Evolutionary conservation across 2,797 vertebrate genomes (phyloP).

Genomic region (Botia almorhae): DNA sequence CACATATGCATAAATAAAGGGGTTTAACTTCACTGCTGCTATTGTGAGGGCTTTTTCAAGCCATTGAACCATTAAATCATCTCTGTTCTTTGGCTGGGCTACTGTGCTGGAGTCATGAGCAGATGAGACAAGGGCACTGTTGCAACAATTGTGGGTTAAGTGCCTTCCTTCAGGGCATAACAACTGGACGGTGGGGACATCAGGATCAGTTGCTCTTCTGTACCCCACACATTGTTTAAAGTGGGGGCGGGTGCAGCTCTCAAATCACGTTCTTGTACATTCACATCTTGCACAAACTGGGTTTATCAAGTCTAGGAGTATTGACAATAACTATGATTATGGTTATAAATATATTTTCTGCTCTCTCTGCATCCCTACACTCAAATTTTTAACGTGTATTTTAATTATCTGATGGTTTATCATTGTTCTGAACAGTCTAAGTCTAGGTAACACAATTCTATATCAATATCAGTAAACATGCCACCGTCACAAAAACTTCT

Average conservation of each 20-base stretch:
- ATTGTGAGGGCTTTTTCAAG: slow-evolving; percentile 6
- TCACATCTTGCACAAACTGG: too few relatives aligned
- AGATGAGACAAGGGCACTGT: slow-evolving; percentile 13
- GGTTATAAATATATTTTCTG: too few relatives aligned
- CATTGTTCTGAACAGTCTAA: not conserved
- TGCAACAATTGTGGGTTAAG: slow-evolving; percentile 37
- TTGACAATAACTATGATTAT: too few relatives aligned
- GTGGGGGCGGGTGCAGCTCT: not conserved
- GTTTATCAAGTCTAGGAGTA: too few relatives aligned
- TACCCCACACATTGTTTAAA: slow-evolving; percentile 14
- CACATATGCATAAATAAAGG: not conserved
- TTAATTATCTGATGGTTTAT: not conserved
- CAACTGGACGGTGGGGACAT: slow-evolving; percentile 34
- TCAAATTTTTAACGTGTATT: too few relatives aligned
- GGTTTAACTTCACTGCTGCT: not conserved
- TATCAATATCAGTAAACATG: not conserved
- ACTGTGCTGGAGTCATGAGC: slow-evolving; percentile 34
- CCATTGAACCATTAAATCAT: slow-evolving; percentile 30
- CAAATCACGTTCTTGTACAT: not conserved
- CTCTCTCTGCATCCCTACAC: too few relatives aligned
- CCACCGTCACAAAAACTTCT: not conserved
- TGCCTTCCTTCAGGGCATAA: slow-evolving; percentile 35
- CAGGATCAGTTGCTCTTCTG: slow-evolving; percentile 36
- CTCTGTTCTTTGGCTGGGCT: slow-evolving; percentile 35
- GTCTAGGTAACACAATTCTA: not conserved